Evolutionary conservation across 35 echinoderm and acorn worm species (phyloP), one percentile per base, ranked within the genome.

Genomic region (Holothuria glaberrima): DNA sequence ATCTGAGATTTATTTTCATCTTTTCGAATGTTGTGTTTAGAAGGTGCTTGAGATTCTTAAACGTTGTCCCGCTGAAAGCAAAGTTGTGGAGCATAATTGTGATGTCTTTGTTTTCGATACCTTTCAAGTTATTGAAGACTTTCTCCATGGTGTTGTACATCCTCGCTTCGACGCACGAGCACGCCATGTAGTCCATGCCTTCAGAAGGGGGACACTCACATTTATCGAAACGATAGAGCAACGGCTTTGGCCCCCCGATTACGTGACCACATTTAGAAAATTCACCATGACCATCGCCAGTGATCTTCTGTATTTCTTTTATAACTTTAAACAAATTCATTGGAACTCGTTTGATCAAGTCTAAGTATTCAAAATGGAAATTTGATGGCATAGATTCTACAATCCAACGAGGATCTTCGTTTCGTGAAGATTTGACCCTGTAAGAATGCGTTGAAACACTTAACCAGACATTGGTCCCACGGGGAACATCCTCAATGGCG

Each of bases 211-310:
- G 25, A 54, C 85, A 87, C 5, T 32, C 3, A 19, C 85, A 87
- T 22, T 44, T 28, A 6, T 44, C 26, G 19, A 87, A 38, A 6
- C 85, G 85, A 65, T 69, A 87, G 20, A 87, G 54, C 63, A 87
- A 26, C 0, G 85, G 85, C 41, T 67, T 87, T 41, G 62, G 62
- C 25, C 85, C 85, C 12, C 67, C 85, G 67, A 71, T 87, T 5
- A 87, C 85, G 31, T 87, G 85, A 71, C 85, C 85, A 29, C 85
- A 87, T 33, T 69, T 69, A 4, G 85, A 87, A 50, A 54, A 87
- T 70, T 45, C 12, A 71, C 41, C 22, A 35, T 87, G 85, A 6
- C 85, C 85, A 22, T 87, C 38, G 2, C 85, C 85, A 10, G 65
- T 87, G 14, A 87, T 54, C 9, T 26, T 22, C 36, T 87, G 85